phyloP scores from a whole-genome alignment of 2,113 vertebrate species.

The Sturnira hondurensis region DNA sequence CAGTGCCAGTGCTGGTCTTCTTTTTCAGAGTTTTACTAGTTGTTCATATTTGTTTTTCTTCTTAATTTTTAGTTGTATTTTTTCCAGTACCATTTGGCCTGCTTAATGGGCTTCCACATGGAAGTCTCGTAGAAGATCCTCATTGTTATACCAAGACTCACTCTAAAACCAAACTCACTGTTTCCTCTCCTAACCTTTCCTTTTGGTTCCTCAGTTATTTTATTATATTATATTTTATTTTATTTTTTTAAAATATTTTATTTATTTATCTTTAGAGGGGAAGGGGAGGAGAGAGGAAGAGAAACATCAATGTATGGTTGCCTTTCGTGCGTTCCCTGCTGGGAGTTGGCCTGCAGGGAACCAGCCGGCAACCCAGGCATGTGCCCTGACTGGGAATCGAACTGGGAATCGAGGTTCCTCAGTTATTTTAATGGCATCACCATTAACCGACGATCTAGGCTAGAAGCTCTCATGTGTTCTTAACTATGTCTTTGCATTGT shows the following conservation, averaged over 20 bases:
- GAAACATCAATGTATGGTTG: too few relatives aligned
- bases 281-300: too few relatives aligned
- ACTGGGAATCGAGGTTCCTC: too few relatives aligned
- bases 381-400: too few relatives aligned
- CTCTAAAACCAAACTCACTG: background rate
- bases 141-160: too few relatives aligned
- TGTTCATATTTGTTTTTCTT: background rate
- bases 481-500: background rate
- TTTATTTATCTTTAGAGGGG: too few relatives aligned
- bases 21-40: conserved; percentile 5
- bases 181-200: background rate
- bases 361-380: too few relatives aligned
- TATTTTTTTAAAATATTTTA: too few relatives aligned
- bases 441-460: background rate
- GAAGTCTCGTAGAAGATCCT: background rate
- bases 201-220: background rate
- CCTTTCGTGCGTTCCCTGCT: too few relatives aligned
- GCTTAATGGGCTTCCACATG: background rate
- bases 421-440: background rate
- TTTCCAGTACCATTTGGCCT: background rate
- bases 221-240: too few relatives aligned
- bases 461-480: background rate
- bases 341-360: too few relatives aligned
- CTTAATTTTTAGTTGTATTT: too few relatives aligned
- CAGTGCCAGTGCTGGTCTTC: background rate